Evolutionary conservation across 2,797 vertebrate species (phyloP), one percentile per base, ranked within the genome.

Genomic region (Sebastes kiyomatsui): DNA sequence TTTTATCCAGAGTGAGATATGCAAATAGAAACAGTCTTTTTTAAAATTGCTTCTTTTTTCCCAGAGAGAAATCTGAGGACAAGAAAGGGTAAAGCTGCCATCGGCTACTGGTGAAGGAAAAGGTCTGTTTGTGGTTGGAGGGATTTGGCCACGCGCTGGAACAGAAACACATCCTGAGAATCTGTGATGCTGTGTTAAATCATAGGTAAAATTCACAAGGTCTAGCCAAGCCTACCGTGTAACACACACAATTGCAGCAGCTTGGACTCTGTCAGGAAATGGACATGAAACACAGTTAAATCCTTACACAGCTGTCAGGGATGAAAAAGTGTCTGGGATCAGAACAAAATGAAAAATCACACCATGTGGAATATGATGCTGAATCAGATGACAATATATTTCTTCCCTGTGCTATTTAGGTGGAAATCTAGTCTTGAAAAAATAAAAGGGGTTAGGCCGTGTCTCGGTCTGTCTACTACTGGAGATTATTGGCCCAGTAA

Each of bases 221-320:
- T 38, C 28, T 46, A 59, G 23, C 38, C 72, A 74, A 73, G 49
- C 14, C 82, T 55, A 30, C 80, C 56, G 25, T 83, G 66, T 60
- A 81, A 82, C 59, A 82, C 80, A 90, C 80, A 86, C 77, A 90
- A 84, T 66, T 56, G 74, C 60, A 81, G 70, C 68, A 84, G 56
- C 67, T 83, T 66, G 33, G 67, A 68, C 70, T 74, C 52, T 71
- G 72, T 76, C 79, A 82, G 55, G 28, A 76, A 65, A 69, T 71
- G 67, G 62, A 66, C 61, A 83, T 68, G 78, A 87, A 75, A 84
- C 65, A 80, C 32, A 67, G 54, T 62, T 67, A 73, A 82, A 81
- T 82, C 72, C 67, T 76, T 46, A 67, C 28, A 35, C 5, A 28
- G 68, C 27, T 72, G 3, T 42, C n/a, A 35, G 38, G 35, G 46